A percentile compares a stretch with the other conserved stretches of the same genome.
Evolutionary conservation across 1,140 invertebrate genomes (phyloP).

Genomic region (Gryllus bimaculatus): DNA sequence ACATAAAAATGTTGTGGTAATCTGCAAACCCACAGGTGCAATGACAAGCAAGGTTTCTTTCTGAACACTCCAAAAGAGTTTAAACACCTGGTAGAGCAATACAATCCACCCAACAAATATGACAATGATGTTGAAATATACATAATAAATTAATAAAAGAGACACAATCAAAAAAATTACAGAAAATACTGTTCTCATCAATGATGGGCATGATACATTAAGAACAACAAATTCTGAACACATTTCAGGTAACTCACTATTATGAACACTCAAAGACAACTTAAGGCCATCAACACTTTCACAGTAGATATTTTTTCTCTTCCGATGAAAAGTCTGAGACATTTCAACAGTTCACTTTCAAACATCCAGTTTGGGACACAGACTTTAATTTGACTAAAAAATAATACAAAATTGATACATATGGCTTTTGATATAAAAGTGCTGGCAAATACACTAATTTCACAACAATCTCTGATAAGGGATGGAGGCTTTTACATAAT

Average conservation of each 20-base stretch:
- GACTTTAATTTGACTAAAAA: too few species aligned
- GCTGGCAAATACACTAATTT: too few species aligned
- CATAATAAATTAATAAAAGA: neutral
- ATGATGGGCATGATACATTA: neutral
- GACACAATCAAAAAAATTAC: neutral
- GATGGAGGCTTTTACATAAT: too few species aligned
- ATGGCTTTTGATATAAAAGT: too few species aligned
- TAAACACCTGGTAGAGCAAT: neutral
- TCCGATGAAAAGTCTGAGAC: neutral
- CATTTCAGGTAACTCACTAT: neutral
- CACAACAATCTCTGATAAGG: too few species aligned
- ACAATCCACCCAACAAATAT: neutral
- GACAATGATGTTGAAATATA: neutral
- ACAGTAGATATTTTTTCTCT: neutral
- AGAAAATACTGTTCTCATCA: neutral
- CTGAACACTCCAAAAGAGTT: neutral
- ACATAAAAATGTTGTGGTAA: conserved; percentile 10
- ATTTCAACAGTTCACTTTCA: neutral
- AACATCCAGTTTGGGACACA: too few species aligned
- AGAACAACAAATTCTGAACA: neutral
- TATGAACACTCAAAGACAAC: neutral
- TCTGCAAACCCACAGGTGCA: conserved; percentile 13
- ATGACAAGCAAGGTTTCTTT: conserved; percentile 11
- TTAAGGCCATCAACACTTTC: neutral
- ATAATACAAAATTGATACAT: too few species aligned